Evolutionary conservation across 1,140 invertebrate genomes (phyloP), one percentile per base, ranked within the genome.

Genomic region (Drosophila tani): DNA sequence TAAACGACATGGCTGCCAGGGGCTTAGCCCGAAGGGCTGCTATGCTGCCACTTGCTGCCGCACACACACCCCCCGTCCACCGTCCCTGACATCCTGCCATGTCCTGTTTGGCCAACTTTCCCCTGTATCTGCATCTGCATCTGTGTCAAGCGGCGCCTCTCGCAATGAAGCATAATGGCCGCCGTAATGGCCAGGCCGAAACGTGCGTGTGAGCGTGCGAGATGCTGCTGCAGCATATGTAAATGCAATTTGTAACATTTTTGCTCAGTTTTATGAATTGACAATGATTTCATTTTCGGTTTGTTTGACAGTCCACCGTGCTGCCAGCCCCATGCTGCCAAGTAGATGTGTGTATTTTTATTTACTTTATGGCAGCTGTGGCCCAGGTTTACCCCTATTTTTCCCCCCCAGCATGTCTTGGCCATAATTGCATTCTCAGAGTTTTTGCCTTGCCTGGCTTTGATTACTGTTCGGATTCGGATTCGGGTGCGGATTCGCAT

Each of bases 211-310:
- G 40, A 62, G 24, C 50, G 24, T 53, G 57, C 9, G 45, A 43
- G 55, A 35, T 47, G 45, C 60, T 71, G 60, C 41, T 85, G 80
- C 75, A 75, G 69, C 84, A 79, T 88, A 88, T 88, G 85, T 84
- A 88, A 88, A 88, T 88, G 85, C 77, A 88, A 88, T 88, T 88
- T 88, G 84, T 78, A 88, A 75, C 65, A 88, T 84, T 90, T 78
- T 84, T 90, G 81, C 78, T 71, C 80, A 83, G 66, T 88, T 90
- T 88, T 88, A 88, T 90, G 84, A 88, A 88, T 88, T 88, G 84
- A 88, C 84, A 88, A 90, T 88, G 84, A 88, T 88, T 88, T 88
- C 84, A 88, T 88, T 88, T 84, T 88, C 73, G 74, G 84, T 88
- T 84, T 87, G 83, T 81, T 84, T 87, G 81, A 83, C 84, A 83